Evolutionary conservation across 2,113 vertebrate species (phyloP).

Genomic region (Potamarius usumacintae): DNA sequence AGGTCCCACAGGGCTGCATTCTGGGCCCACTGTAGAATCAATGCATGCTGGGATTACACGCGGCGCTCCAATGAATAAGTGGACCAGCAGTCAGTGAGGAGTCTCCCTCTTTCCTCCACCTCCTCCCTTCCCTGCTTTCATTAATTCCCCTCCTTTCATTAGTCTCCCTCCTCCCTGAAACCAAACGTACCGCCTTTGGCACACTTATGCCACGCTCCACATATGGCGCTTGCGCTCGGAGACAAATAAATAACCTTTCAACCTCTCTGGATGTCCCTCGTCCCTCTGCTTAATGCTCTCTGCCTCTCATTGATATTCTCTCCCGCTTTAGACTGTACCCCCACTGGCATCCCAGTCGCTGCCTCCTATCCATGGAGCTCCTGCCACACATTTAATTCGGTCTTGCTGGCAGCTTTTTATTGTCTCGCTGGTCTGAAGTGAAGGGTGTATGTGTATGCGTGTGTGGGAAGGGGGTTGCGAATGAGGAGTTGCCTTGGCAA

Average conservation of each 20-base stretch:
- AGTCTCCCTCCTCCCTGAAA: conserved; percentile 33
- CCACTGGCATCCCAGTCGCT: conserved; percentile 27
- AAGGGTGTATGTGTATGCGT: conserved; percentile 51
- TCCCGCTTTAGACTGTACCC: conserved; percentile 39
- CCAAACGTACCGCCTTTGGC: conserved; percentile 53
- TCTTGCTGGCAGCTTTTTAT: conserved; percentile 54
- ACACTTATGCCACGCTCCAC: conserved; percentile 56
- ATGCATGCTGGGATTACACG: conserved; percentile 52
- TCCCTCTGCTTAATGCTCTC: conserved; percentile 14
- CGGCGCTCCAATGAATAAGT: conserved; percentile 61
- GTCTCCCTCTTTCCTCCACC: not conserved
- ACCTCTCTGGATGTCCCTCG: conserved; percentile 46
- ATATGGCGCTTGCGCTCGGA: conserved; percentile 54
- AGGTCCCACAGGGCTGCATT: conserved; percentile 61
- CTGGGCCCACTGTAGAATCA: conserved; percentile 49
- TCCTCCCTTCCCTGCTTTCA: conserved; percentile 25
- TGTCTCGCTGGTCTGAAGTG: conserved; percentile 56
- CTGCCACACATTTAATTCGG: conserved; percentile 52
- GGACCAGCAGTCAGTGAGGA: conserved; percentile 50
- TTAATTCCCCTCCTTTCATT: conserved; percentile 49
- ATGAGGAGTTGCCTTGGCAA: conserved; percentile 85
- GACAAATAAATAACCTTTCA: conserved; percentile 67
- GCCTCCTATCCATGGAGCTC: conserved; percentile 35
- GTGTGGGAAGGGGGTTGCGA: conserved; percentile 59
- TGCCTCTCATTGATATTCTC: conserved; percentile 27